phyloP scores from a whole-genome alignment of 2,113 vertebrate species.

The Girardinichthys multiradiatus region DNA sequence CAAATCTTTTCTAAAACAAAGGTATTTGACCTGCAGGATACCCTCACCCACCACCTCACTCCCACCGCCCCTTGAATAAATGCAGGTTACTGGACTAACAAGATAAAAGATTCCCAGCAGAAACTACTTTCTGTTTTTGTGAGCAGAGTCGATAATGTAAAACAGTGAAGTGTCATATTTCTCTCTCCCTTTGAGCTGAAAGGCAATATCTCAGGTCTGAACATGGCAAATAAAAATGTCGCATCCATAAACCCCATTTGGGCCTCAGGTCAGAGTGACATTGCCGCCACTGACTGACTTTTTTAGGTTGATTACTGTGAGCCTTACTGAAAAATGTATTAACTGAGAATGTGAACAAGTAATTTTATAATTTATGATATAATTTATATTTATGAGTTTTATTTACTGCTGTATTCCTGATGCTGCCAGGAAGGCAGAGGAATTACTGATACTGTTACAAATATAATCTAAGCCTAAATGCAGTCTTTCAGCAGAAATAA shows the following conservation, averaged over 20 bases:
- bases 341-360: conserved; percentile 46
- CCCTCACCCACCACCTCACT: too few relatives aligned
- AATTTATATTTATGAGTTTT: conserved; percentile 58
- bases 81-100: conserved; percentile 7
- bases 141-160: conserved; percentile 2
- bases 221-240: conserved; percentile 4
- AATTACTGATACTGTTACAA: conserved; percentile 23
- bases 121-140: conserved; percentile 15
- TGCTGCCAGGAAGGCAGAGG: conserved; percentile 40
- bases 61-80: conserved; percentile 1
- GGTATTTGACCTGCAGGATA: too few relatives aligned
- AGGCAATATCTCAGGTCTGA: conserved; percentile 15
- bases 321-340: conserved; percentile 37
- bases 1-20: too few relatives aligned
- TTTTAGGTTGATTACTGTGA: conserved; percentile 14
- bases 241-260: neutral
- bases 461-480: conserved; percentile 20
- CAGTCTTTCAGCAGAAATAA: conserved; percentile 9
- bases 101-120: conserved; percentile 6
- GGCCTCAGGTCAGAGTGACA: conserved; percentile 39
- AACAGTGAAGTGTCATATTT: conserved; percentile 24
- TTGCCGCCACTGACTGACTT: conserved; percentile 42
- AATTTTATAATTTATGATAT: too few relatives aligned
- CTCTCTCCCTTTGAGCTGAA: neutral
- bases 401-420: conserved; percentile 34